Evolutionary conservation across 2,888 invertebrate genomes (phyloP).

Genomic region (Lobophora halterata): DNA sequence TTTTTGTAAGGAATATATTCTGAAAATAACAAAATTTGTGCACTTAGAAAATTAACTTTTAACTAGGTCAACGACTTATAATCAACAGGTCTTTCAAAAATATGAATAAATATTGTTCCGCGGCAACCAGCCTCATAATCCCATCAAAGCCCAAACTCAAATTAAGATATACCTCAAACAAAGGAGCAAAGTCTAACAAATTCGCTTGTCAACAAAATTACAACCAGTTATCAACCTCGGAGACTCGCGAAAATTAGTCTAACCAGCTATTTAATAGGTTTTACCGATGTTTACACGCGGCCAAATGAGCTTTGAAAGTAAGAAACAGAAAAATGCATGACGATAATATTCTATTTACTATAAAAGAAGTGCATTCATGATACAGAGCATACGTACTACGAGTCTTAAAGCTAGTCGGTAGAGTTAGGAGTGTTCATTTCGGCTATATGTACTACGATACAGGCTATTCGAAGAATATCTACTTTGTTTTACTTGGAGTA

Average conservation of each 20-base stretch:
- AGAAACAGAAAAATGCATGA: background rate
- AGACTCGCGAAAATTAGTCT: conserved; percentile 16
- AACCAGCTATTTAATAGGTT: conserved; percentile 14
- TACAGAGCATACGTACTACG: too few relatives aligned
- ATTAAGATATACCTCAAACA: conserved; percentile 21
- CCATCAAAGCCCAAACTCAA: conserved; percentile 14
- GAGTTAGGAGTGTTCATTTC: too few relatives aligned
- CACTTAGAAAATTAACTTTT: too few relatives aligned
- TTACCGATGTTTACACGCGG: conserved; percentile 1
- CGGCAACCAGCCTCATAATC: conserved; percentile 11
- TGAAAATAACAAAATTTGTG: too few relatives aligned
- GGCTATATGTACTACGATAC: too few relatives aligned
- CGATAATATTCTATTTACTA: background rate
- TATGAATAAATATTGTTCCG: conserved; percentile 12
- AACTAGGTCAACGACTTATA: background rate
- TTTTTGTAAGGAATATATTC: too few relatives aligned
- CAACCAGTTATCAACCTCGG: conserved; percentile 14
- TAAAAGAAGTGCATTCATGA: too few relatives aligned
- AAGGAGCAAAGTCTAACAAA: conserved; percentile 21
- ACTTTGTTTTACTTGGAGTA: too few relatives aligned
- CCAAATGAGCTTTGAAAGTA: conserved; percentile 1
- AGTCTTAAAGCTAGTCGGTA: too few relatives aligned
- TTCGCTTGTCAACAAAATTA: conserved; percentile 25
- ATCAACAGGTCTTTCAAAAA: conserved; percentile 11
- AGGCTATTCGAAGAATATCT: too few relatives aligned